Evolutionary conservation across 2,888 invertebrate species (phyloP), one percentile per base, ranked within the genome.

Genomic region (Agonopterix arenella): DNA sequence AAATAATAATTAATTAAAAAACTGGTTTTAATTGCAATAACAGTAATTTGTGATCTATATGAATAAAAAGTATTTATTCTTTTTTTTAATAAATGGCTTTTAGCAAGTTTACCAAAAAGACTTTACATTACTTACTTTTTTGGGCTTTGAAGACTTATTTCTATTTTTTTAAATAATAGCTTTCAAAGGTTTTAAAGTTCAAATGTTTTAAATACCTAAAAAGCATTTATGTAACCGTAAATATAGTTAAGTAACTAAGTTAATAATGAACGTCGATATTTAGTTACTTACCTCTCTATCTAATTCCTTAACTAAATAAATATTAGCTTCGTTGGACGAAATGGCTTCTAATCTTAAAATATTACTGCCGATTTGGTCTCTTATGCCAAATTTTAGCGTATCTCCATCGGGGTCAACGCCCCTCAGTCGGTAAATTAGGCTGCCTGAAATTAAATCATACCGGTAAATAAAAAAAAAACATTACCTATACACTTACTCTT

Each of bases 391-490:
- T 61, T 90, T 92, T 59, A 97, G 83, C 50, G 91, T 85, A 85
- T 97, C 97, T 55, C 95, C 95, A 72, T 97, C 97, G 36, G 95
- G 94, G 89, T 97, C 97, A 61, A 92, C 90, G 61, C 95, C 97
- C 70, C 92, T 91, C 54, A 97, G 90, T 55, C 93, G 93, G 89
- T 96, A 96, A 73, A 97, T 95, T 62, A 95, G 84, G 61, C 93
- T 94, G 66, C 95, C 96, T 96, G 90, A 63, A 90, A 90, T 65
- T 57, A 66, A 61, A 57, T 50, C 10, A 40, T 44, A 50, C 36
- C 36, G 43, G 11, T 43, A 8, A 40, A 10, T 40, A 40, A n/a
- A 8, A 1, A 40, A 9, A n/a, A n/a, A 40, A 28, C 28, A 28
- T 28, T 5, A 28, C 28, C 18, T 18, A n/a, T n/a, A 7, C 28